Conservation (phyloP, 2,113 vertebrate genomes). For the Hemichromis elongatus region DNA sequence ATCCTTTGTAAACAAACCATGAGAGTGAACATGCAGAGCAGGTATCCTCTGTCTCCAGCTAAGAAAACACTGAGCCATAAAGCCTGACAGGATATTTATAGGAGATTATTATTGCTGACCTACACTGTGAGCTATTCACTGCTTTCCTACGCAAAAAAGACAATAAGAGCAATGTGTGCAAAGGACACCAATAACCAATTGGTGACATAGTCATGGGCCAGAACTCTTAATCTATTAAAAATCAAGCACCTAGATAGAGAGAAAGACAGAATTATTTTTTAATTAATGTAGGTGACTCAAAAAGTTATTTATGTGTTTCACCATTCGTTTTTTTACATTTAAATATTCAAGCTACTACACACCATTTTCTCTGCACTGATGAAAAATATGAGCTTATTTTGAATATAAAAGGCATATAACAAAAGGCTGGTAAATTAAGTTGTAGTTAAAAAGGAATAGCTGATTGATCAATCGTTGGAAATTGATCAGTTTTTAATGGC, state of each 20-base stretch:
- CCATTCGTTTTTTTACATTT: neutral
- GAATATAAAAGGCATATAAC: neutral
- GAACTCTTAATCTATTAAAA: neutral
- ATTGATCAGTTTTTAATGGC: neutral
- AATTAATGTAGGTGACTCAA: neutral
- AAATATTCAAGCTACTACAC: neutral
- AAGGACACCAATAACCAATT: neutral
- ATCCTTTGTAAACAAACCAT: neutral
- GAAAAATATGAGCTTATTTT: neutral
- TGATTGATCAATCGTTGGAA: too few relatives aligned
- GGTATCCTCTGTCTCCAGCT: constrained; percentile 12
- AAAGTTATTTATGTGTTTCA: too few relatives aligned
- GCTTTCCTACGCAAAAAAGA: neutral
- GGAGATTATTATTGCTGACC: constrained; percentile 4
- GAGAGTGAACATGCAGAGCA: neutral
- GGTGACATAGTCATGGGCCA: neutral
- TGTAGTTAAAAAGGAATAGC: neutral
- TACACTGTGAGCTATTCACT: neutral
- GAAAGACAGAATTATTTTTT: neutral
- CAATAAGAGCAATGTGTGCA: neutral
- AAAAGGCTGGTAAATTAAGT: neutral
- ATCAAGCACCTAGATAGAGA: neutral
- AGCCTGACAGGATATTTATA: neutral
- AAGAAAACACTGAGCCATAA: constrained; percentile 3
- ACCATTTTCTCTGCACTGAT: neutral